Evolutionary conservation across 2,888 invertebrate species (phyloP).

Genomic region (Himalopsyche japonica): DNA sequence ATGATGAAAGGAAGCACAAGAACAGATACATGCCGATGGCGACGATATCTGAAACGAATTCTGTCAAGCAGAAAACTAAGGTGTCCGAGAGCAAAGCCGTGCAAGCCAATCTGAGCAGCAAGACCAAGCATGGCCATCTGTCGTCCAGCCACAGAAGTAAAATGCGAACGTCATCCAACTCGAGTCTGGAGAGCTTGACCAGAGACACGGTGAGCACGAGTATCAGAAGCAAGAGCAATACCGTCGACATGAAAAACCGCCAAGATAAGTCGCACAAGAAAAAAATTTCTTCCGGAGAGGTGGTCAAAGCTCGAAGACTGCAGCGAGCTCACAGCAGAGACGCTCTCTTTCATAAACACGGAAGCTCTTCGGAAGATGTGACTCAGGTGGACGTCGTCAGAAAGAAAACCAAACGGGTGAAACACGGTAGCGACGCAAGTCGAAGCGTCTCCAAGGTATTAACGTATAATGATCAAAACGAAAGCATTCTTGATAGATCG

Average conservation of each 20-base stretch:
- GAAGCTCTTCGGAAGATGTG: conserved; percentile 59
- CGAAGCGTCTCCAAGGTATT: conserved; percentile 34
- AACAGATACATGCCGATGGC: conserved; percentile 43
- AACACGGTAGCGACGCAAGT: conserved; percentile 21
- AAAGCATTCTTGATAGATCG: background rate
- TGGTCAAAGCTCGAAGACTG: conserved; percentile 51
- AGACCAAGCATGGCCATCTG: background rate
- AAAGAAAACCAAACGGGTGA: conserved; percentile 17
- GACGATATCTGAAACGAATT: conserved; percentile 52
- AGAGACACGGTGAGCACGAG: conserved; percentile 25
- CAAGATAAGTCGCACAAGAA: conserved; percentile 42
- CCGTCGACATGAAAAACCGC: conserved; percentile 14
- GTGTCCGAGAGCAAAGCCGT: conserved; percentile 39
- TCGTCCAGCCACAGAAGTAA: background rate
- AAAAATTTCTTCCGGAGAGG: conserved; percentile 42
- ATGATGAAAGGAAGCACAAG: conserved; percentile 43
- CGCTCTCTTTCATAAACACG: conserved; percentile 52
- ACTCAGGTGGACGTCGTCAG: conserved; percentile 39
- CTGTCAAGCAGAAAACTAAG: conserved; percentile 45
- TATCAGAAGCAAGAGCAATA: conserved; percentile 18
- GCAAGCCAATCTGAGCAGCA: conserved; percentile 17
- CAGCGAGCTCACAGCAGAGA: conserved; percentile 58
- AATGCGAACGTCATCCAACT: conserved; percentile 34
- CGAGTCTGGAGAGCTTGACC: conserved; percentile 37
- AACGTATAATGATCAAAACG: background rate